Conservation (phyloP, 2,888 invertebrate genomes). For the Drosophila austrosaltans region DNA sequence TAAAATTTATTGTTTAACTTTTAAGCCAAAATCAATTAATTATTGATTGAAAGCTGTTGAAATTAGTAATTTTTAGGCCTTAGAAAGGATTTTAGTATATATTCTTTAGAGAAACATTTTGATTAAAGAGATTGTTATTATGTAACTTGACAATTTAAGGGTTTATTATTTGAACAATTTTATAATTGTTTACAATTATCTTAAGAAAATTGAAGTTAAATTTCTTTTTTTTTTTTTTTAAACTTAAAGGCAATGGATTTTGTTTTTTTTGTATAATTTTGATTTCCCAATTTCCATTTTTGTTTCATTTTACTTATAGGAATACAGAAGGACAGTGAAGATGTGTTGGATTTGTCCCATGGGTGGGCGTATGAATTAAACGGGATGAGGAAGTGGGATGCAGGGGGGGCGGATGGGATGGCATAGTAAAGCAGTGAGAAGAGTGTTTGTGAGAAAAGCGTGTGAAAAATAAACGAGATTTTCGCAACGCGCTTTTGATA, state of each 20-base stretch:
- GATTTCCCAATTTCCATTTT: neutral
- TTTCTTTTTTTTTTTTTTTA: neutral
- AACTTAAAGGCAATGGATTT: neutral
- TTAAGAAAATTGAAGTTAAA: neutral
- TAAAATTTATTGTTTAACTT: no score
- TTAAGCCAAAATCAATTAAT: no score
- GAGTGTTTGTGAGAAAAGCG: constrained; percentile 72
- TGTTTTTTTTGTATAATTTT: neutral
- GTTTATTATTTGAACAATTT: no score
- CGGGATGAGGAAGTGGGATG: neutral
- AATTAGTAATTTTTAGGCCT: no score
- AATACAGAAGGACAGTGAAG: neutral
- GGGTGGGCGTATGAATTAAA: constrained; percentile 1
- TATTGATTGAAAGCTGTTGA: no score
- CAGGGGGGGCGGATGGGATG: neutral
- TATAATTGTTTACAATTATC: no score
- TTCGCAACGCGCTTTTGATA: constrained; percentile 76
- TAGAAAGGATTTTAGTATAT: no score
- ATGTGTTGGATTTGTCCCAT: neutral
- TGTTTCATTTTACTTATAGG: neutral
- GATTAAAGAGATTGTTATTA: no score
- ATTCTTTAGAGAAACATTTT: no score
- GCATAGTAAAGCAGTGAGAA: constrained; percentile 12
- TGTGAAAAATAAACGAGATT: constrained; percentile 78
- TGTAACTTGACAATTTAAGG: no score